Evolutionary conservation across 2,113 vertebrate species (phyloP).

Genomic region (Brachyhypopomus occidentalis): DNA sequence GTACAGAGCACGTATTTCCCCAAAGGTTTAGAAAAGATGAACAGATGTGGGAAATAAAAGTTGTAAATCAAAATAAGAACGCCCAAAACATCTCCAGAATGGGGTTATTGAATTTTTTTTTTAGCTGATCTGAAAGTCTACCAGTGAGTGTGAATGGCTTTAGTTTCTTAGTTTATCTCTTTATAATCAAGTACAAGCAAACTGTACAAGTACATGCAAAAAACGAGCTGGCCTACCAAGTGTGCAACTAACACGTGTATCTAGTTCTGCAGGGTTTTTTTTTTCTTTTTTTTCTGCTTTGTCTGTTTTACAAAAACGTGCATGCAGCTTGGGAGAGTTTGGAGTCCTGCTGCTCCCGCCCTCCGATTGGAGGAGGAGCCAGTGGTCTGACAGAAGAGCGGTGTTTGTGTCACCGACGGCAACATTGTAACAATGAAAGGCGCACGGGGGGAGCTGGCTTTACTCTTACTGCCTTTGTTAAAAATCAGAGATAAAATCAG

Average conservation of each 20-base stretch:
- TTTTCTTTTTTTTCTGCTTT: slow-evolving; percentile 65
- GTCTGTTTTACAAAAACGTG: slow-evolving; percentile 83
- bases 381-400: slow-evolving; percentile 79
- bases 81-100: slow-evolving; percentile 83
- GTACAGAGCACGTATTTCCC: slow-evolving; percentile 82
- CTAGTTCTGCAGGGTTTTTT: slow-evolving; percentile 79
- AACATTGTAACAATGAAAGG: slow-evolving; percentile 76
- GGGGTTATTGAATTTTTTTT: slow-evolving; percentile 71
- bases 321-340: slow-evolving; percentile 94
- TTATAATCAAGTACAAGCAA: slow-evolving; percentile 97
- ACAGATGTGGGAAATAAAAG: slow-evolving; percentile 53
- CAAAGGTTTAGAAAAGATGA: slow-evolving; percentile 82
- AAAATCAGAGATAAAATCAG: slow-evolving; percentile 63
- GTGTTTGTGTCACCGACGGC: slow-evolving; percentile 67
- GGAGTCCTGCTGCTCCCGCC: slow-evolving; percentile 88
- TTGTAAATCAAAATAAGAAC: slow-evolving; percentile 10
- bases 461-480: background rate
- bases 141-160: slow-evolving; percentile 93
- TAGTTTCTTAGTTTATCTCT: slow-evolving; percentile 88
- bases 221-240: slow-evolving; percentile 93
- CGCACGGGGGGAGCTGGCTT: slow-evolving; percentile 74
- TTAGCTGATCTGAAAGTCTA: slow-evolving; percentile 83
- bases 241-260: slow-evolving; percentile 93
- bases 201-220: slow-evolving; percentile 99
- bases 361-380: slow-evolving; percentile 80